These are phyloP conservation scores for Metacarcinus magister DNA, from an alignment of 2,888 invertebrate species.

Conservation along the genomic window DNA sequence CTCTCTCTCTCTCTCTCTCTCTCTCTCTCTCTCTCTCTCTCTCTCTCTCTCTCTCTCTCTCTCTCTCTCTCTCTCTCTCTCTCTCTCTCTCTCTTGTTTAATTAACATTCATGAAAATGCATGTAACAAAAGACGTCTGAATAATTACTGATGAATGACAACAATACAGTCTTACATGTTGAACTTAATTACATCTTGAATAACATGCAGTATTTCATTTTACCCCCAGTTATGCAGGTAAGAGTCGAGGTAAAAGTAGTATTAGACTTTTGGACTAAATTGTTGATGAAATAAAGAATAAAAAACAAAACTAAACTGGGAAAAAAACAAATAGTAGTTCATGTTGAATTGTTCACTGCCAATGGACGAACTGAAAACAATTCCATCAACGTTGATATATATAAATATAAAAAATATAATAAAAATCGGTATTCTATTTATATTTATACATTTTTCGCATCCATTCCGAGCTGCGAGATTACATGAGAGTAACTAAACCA, in stretches of 20 bases:
- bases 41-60: constrained; percentile 44
- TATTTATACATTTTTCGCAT: no score
- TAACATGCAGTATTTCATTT: background rate
- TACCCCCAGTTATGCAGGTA: no score
- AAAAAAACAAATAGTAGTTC: no score
- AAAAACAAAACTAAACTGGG: no score
- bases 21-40: no score
- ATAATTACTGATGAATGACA: background rate
- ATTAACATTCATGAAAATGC: background rate
- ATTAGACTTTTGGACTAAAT: no score
- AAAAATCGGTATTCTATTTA: no score
- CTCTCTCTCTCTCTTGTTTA: background rate
- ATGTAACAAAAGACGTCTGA: background rate
- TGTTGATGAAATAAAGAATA: no score
- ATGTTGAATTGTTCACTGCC: no score
- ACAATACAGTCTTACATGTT: no score
- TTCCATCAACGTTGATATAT: background rate
- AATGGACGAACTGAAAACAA: background rate
- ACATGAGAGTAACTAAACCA: background rate
- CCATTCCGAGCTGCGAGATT: background rate
- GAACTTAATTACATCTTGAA: background rate
- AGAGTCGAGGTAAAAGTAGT: no score
- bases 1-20: no score
- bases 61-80: constrained; percentile 13
- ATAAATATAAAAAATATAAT: background rate